These are phyloP conservation scores for Sarcophaga caerulescens DNA, from an alignment of 2,888 invertebrate species.

Conservation along the genomic window DNA sequence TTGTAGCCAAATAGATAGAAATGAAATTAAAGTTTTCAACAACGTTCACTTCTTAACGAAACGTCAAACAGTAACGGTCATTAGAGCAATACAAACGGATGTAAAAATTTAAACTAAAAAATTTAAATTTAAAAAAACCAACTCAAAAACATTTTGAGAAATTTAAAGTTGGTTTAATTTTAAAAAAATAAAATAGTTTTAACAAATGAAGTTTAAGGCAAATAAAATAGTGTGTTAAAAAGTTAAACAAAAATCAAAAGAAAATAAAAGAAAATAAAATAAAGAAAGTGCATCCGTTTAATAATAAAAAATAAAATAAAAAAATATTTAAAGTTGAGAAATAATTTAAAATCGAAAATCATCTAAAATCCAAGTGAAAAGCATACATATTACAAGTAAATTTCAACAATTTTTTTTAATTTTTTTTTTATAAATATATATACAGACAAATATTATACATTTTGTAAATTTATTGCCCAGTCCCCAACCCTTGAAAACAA, in stretches of 20 bases:
- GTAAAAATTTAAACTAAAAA: constrained; percentile 23
- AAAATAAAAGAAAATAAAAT: constrained; percentile 10
- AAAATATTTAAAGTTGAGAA: not conserved
- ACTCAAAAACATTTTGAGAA: not conserved
- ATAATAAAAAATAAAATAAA: not conserved
- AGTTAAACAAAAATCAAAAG: constrained; percentile 27
- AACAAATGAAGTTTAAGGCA: too few relatives aligned
- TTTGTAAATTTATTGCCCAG: not conserved
- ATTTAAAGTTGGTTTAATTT: too few relatives aligned
- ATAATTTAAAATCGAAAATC: not conserved
- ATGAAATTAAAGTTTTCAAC: constrained; percentile 71
- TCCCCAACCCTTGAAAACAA: not conserved
- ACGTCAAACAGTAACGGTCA: constrained; percentile 77
- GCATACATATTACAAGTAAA: constrained; percentile 26
- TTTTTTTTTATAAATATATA: constrained; percentile 8
- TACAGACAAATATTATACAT: constrained; percentile 1
- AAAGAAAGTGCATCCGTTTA: constrained; percentile 1
- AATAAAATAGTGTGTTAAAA: not conserved
- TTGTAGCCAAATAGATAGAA: constrained; percentile 71
- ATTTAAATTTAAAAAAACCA: not conserved
- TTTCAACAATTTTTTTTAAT: too few relatives aligned
- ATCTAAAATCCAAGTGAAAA: constrained; percentile 24
- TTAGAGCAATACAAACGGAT: constrained; percentile 72
- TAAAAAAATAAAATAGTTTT: too few relatives aligned
- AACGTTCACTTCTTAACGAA: constrained; percentile 78